Evolutionary conservation across 2,888 invertebrate genomes (phyloP).

Genomic region (Eugnorisma glareosa): DNA sequence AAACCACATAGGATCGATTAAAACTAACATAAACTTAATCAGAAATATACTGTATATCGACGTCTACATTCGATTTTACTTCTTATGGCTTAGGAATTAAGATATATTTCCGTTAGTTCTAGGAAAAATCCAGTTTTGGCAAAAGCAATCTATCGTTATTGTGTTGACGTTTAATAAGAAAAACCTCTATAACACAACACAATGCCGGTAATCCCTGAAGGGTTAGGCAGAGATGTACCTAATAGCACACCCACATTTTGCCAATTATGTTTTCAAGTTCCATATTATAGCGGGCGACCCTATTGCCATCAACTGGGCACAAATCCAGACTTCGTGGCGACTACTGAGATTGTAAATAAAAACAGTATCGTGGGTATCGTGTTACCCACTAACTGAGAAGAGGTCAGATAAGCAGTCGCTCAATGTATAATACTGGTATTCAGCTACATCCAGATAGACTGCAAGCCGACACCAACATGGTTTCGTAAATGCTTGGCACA

Average conservation of each 20-base stretch:
- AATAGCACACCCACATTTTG: not conserved
- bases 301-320: not conserved
- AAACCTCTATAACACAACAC: slow-evolving; percentile 11
- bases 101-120: not conserved
- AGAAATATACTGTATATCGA: slow-evolving; percentile 5
- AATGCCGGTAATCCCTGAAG: not conserved
- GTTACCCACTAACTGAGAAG: too few species aligned
- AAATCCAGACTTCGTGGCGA: not conserved
- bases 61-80: slow-evolving; percentile 6
- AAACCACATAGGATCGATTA: slow-evolving; percentile 17
- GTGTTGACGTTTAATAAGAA: slow-evolving; percentile 18
- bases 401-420: too few species aligned
- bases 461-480: too few species aligned
- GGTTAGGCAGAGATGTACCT: not conserved
- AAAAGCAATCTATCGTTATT: slow-evolving; percentile 11
- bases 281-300: not conserved
- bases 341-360: too few species aligned
- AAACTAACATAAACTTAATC: slow-evolving; percentile 9
- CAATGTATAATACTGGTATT: too few species aligned
- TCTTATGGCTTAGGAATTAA: not conserved
- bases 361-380: too few species aligned
- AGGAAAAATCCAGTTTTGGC: not conserved
- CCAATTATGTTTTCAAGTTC: not conserved
- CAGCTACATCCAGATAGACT: too few species aligned
- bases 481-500: too few species aligned